Conservation (phyloP, 2,888 invertebrate genomes). For the Melinaea marsaeus region DNA sequence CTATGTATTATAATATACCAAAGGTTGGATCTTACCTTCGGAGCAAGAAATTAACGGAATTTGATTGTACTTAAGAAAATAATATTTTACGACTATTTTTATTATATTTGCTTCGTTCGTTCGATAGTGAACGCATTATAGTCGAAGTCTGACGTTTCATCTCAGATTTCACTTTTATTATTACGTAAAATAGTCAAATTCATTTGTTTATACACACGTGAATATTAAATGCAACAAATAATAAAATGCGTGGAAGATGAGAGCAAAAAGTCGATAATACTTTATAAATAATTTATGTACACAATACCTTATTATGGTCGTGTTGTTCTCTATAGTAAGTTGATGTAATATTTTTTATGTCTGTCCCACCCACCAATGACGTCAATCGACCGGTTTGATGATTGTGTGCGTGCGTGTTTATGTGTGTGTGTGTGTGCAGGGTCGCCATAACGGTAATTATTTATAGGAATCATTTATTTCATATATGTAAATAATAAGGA, state of each 20-base stretch:
- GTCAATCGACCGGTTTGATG: constrained; percentile 65
- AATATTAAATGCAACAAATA: neutral
- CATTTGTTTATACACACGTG: too few species aligned
- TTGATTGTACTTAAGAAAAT: too few species aligned
- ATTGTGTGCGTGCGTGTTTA: constrained; percentile 39
- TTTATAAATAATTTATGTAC: constrained; percentile 37
- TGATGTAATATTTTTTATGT: constrained; percentile 69
- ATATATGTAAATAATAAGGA: neutral
- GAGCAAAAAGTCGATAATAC: constrained; percentile 35
- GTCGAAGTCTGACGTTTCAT: too few species aligned
- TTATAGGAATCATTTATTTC: constrained; percentile 5
- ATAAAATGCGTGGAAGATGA: constrained; percentile 6
- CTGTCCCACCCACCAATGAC: constrained; percentile 68
- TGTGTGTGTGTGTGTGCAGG: constrained; percentile 42
- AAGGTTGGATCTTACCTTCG: too few species aligned
- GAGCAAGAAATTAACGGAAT: too few species aligned
- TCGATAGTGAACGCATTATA: too few species aligned
- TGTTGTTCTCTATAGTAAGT: constrained; percentile 52
- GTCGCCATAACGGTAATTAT: constrained; percentile 28
- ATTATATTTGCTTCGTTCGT: too few species aligned
- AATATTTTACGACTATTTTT: too few species aligned
- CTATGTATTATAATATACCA: too few species aligned
- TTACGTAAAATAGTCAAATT: too few species aligned
- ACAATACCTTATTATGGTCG: constrained; percentile 62
- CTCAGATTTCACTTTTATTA: too few species aligned